These are phyloP conservation scores for Drosophila varians DNA, from an alignment of 1,140 invertebrate genomes.

Conservation along the genomic window DNA sequence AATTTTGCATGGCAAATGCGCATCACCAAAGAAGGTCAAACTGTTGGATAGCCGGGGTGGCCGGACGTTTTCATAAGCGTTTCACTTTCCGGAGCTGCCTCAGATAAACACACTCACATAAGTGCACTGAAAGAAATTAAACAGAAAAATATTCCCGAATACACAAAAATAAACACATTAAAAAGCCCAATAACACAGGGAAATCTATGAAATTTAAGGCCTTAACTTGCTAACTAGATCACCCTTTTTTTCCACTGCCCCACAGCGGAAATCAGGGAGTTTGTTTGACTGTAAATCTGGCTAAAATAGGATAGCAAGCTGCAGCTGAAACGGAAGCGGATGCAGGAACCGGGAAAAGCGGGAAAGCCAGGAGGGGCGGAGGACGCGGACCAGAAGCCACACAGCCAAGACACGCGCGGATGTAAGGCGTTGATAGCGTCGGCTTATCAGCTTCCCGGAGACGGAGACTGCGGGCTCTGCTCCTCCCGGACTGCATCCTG, in stretches of 20 bases:
- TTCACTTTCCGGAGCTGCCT: slow-evolving; percentile 72
- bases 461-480: slow-evolving; percentile 1
- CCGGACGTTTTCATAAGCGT: slow-evolving; percentile 72
- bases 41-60: slow-evolving; percentile 1
- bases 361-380: neutral
- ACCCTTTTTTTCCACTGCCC: neutral
- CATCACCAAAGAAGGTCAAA: slow-evolving; percentile 49
- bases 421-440: slow-evolving; percentile 71
- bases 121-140: neutral
- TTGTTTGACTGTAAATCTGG: slow-evolving; percentile 66
- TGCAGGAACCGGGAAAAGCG: slow-evolving; percentile 42
- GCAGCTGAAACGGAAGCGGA: slow-evolving; percentile 70
- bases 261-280: slow-evolving; percentile 49
- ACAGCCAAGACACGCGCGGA: slow-evolving; percentile 43
- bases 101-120: slow-evolving; percentile 61
- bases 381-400: slow-evolving; percentile 3
- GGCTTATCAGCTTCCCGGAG: slow-evolving; percentile 60
- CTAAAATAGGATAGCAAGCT: slow-evolving; percentile 67
- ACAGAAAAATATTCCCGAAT: neutral
- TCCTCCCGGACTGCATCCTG: slow-evolving; percentile 35
- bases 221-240: neutral
- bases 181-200: too few species aligned
- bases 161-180: neutral
- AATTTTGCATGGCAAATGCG: slow-evolving; percentile 61
- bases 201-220: neutral